Evolutionary conservation across 2,888 invertebrate genomes (phyloP), one percentile per base, ranked within the genome.

Genomic region (Drosophila macrospina): DNA sequence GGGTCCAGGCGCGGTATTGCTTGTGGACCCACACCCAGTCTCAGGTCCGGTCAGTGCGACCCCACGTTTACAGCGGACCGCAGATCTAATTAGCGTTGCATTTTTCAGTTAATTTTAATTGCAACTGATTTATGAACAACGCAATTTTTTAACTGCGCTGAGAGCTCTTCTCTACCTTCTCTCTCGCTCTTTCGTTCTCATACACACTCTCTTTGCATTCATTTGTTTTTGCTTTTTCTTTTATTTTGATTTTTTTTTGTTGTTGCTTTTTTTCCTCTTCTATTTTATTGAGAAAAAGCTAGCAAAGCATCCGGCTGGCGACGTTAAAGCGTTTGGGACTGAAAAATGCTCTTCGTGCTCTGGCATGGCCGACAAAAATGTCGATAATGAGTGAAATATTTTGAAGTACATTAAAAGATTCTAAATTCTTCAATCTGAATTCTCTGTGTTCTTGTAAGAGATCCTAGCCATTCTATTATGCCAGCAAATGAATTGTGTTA

Each of bases 61-160:
- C 62, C 15, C 47, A 64, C 44, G 64, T 57, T 50, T 7, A 41
- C 26, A 51, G 59, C 69, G 56, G 66, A 60, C 67, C 81, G 69
- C 72, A 80, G 69, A 83, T 85, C 80, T 78, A 86, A 83, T 86
- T 82, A 82, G 73, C 75, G 71, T 80, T 78, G 83, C 83, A 86
- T 86, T 85, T 85, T 69, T 67, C 66, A 82, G 69, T 83, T 85
- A 85, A 83, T 83, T 83, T 85, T 83, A 85, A 82, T 85, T 83
- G 82, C 82, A 66, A 80, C 86, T 85, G 86, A 83, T 83, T 83
- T 83, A 83, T 78, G 86, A 80, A 85, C 80, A 83, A 80, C 79
- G 78, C 75, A 82, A 80, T 78, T 66, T 79, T 74, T 80, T 75
- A 69, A 69, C 68, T 78, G 71, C 70, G 64, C 47, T 44, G 24